These are phyloP conservation scores for Chironomus tepperi DNA, from an alignment of 1,140 invertebrate species.

Conservation along the genomic window DNA sequence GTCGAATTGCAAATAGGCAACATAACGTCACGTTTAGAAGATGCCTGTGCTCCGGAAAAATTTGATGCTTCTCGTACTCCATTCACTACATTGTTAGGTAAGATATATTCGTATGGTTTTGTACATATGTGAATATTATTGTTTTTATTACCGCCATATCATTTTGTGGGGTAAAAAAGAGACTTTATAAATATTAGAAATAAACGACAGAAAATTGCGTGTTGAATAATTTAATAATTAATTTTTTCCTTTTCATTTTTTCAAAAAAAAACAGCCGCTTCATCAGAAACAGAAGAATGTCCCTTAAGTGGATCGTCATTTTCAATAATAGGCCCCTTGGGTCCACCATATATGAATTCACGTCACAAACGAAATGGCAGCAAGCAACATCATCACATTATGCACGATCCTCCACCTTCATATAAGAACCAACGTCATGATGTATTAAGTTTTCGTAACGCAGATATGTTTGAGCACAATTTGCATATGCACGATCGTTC, in stretches of 20 bases:
- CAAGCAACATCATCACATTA: constrained; percentile 36
- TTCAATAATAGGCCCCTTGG: constrained; percentile 36
- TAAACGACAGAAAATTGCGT: background rate
- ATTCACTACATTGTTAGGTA: constrained; percentile 70
- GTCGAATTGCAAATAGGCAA: constrained; percentile 46
- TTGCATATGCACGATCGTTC: background rate
- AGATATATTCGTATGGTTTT: constrained; percentile 35
- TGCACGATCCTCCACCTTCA: constrained; percentile 25
- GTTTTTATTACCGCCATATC: no score
- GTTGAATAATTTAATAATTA: constrained; percentile 20
- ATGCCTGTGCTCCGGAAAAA: constrained; percentile 50
- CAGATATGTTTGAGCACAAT: background rate
- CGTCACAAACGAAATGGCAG: constrained; percentile 37
- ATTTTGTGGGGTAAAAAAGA: background rate
- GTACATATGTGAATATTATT: no score
- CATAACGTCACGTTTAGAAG: constrained; percentile 47
- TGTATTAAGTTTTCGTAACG: constrained; percentile 5
- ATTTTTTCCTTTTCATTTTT: constrained; percentile 25
- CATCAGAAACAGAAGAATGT: constrained; percentile 38
- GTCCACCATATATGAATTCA: constrained; percentile 38
- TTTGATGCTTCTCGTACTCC: constrained; percentile 47
- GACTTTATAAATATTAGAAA: background rate
- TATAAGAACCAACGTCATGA: background rate
- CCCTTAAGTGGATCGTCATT: constrained; percentile 37
- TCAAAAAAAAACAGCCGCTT: constrained; percentile 33